Percentiles rank a stretch among this genome's conserved stretches.
Evolutionary conservation across 2,888 invertebrate species (phyloP).

Genomic region (Harmothoe impar): DNA sequence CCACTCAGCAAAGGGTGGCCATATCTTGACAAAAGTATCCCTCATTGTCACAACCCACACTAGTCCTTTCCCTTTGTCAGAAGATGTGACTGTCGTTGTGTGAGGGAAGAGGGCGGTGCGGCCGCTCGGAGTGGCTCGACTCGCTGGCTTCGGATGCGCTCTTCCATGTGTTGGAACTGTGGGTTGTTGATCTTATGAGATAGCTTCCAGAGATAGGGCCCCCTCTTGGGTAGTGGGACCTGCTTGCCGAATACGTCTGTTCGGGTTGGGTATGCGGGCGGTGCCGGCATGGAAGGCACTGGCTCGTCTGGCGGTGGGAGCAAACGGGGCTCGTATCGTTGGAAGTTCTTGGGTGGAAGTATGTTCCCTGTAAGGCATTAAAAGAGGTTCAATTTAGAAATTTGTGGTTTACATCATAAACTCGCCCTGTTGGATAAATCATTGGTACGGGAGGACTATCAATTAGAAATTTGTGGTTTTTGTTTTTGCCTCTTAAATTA

Average conservation of each 20-base stretch:
- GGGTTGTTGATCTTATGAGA: slow-evolving; percentile 80
- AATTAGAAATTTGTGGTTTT: too few relatives aligned
- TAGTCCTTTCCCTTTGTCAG: not conserved
- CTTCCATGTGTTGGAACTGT: slow-evolving; percentile 76
- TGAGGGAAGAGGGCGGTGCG: not conserved
- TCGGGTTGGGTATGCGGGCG: slow-evolving; percentile 73
- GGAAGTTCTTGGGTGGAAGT: slow-evolving; percentile 81
- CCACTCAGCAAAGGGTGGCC: too few relatives aligned
- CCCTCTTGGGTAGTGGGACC: slow-evolving; percentile 73
- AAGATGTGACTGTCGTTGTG: slow-evolving; percentile 40
- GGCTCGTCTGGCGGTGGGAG: slow-evolving; percentile 72
- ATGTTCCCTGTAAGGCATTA: slow-evolving; percentile 77
- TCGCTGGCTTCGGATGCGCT: slow-evolving; percentile 72
- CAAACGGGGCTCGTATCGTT: slow-evolving; percentile 79
- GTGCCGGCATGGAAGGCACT: slow-evolving; percentile 72
- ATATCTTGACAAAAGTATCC: too few relatives aligned
- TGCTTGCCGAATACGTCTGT: slow-evolving; percentile 77
- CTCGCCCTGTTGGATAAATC: too few relatives aligned
- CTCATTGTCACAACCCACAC: too few relatives aligned
- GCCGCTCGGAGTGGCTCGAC: not conserved
- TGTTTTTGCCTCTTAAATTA: too few relatives aligned
- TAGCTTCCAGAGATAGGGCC: slow-evolving; percentile 78
- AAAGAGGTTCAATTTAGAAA: too few relatives aligned
- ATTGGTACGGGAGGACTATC: too few relatives aligned
- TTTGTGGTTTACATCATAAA: too few relatives aligned